A percentile compares a stretch with the other conserved stretches of the same genome.
Evolutionary conservation across 30 jellyfish, hydroid and myxozoan species (phyloP).

Genomic region (Aurelia aurita): DNA sequence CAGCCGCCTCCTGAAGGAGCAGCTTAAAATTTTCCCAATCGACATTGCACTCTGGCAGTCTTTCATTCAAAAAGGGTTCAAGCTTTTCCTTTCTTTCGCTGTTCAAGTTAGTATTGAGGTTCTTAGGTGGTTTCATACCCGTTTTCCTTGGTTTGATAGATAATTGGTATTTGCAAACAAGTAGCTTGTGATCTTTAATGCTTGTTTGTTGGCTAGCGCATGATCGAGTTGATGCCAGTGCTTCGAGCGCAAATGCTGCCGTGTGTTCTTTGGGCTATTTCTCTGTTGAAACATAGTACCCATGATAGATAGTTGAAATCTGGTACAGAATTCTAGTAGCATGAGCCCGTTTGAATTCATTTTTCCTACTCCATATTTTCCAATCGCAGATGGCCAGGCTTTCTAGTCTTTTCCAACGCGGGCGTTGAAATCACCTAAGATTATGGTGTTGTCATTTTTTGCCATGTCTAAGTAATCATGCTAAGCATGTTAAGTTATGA

Average conservation of each 20-base stretch:
- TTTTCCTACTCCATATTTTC: conserved; percentile 68
- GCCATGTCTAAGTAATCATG: conserved; percentile 14
- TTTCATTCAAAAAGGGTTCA: neutral
- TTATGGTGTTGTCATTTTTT: conserved; percentile 33
- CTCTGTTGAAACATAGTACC: conserved; percentile 62
- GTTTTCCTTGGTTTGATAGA: conserved; percentile 27
- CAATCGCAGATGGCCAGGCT: conserved; percentile 60
- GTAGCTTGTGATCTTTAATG: conserved; percentile 64
- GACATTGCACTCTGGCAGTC: too few relatives aligned
- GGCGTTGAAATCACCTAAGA: conserved; percentile 44
- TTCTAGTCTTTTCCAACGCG: conserved; percentile 41
- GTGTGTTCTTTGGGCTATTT: conserved; percentile 43
- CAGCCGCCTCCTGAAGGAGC: too few relatives aligned
- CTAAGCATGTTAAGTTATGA: too few relatives aligned
- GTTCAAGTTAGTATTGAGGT: conserved; percentile 42
- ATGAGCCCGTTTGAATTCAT: conserved; percentile 60
- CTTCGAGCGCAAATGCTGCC: conserved; percentile 59
- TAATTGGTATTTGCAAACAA: conserved; percentile 27
- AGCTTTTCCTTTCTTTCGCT: conserved; percentile 41
- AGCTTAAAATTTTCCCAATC: too few relatives aligned
- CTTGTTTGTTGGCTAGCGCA: conserved; percentile 39
- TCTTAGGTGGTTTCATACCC: conserved; percentile 52
- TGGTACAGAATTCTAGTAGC: conserved; percentile 65
- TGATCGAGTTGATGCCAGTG: conserved; percentile 67
- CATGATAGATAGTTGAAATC: conserved; percentile 54